Conservation (phyloP, 2,797 vertebrate genomes). For the Thaleichthys pacificus region DNA sequence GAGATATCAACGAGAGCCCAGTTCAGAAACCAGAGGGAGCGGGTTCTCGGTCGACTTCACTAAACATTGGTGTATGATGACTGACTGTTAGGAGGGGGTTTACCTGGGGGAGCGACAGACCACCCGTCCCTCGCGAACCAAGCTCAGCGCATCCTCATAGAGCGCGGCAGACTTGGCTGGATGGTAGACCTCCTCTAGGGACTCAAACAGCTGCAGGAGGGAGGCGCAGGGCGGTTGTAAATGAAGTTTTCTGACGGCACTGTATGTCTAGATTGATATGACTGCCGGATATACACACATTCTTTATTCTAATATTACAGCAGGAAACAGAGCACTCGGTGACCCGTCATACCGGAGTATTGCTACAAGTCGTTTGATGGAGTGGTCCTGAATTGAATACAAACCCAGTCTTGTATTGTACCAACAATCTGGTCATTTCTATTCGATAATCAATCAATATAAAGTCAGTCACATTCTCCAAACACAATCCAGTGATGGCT, state of each 20-base stretch:
- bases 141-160: slow-evolving; percentile 88
- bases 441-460: too few relatives aligned
- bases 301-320: too few relatives aligned
- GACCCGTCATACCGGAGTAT: too few relatives aligned
- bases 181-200: slow-evolving; percentile 75
- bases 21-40: not conserved
- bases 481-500: too few relatives aligned
- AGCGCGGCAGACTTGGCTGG: slow-evolving; percentile 84
- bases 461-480: slow-evolving; percentile 1
- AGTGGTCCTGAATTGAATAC: too few relatives aligned
- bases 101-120: slow-evolving; percentile 87
- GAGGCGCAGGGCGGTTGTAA: slow-evolving; percentile 1
- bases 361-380: too few relatives aligned
- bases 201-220: slow-evolving; percentile 84
- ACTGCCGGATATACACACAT: too few relatives aligned
- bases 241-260: too few relatives aligned
- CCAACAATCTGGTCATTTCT: too few relatives aligned
- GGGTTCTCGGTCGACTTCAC: not conserved
- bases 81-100: not conserved
- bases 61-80: not conserved
- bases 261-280: too few relatives aligned
- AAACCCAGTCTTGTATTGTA: too few relatives aligned
- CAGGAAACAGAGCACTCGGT: too few relatives aligned
- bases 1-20: not conserved
- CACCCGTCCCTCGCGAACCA: slow-evolving; percentile 82